These are phyloP conservation scores for Notodonta ziczac DNA, from an alignment of 2,888 invertebrate species.

Conservation along the genomic window DNA sequence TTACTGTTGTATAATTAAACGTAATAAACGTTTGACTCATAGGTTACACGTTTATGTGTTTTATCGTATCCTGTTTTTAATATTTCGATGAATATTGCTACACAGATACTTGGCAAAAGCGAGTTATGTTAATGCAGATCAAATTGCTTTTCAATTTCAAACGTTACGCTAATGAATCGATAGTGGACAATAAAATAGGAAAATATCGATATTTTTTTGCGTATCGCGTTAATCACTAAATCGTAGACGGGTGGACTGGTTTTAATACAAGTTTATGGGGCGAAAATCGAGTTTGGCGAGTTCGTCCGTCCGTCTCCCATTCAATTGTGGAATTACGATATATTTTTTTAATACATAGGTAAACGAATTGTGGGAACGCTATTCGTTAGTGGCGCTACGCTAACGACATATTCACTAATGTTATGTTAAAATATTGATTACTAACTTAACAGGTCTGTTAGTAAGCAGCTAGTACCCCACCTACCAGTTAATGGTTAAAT, in stretches of 20 bases:
- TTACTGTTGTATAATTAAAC: conserved; percentile 22
- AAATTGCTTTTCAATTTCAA: too few relatives aligned
- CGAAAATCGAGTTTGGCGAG: conserved; percentile 35
- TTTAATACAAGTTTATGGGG: conserved; percentile 22
- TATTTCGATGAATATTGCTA: conserved; percentile 17
- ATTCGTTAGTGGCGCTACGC: background rate
- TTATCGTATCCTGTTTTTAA: conserved; percentile 37
- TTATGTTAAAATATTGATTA: too few relatives aligned
- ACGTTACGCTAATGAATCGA: background rate
- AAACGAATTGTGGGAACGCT: conserved; percentile 15
- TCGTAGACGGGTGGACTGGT: conserved; percentile 37
- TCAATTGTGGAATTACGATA: conserved; percentile 19
- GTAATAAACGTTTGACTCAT: conserved; percentile 28
- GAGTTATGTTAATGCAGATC: too few relatives aligned
- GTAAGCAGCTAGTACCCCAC: too few relatives aligned
- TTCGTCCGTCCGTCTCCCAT: conserved; percentile 16
- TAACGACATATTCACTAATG: too few relatives aligned
- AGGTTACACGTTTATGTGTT: conserved; percentile 18
- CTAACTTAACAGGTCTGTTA: too few relatives aligned
- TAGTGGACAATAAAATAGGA: conserved; percentile 13
- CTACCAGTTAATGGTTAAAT: too few relatives aligned
- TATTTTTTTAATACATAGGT: conserved; percentile 9
- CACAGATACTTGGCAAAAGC: conserved; percentile 6
- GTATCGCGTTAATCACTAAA: conserved; percentile 24
- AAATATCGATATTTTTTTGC: conserved; percentile 27